Base-by-base conservation (phyloP, 2,888 invertebrate species). In the Mesorhabditis spiculigera region DNA sequence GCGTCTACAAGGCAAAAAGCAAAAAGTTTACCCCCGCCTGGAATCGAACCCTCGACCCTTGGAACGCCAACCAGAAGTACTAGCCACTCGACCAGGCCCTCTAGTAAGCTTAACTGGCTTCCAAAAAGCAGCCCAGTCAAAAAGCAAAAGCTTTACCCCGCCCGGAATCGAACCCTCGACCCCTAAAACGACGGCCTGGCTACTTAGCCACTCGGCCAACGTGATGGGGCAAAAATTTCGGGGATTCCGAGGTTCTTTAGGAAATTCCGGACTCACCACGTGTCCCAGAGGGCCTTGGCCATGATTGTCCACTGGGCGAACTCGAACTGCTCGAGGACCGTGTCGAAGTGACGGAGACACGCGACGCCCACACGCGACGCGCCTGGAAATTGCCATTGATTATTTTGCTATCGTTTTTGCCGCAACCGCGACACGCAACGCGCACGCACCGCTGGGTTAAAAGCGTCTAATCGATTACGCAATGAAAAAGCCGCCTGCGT, bases 221-320 rank as follows among this genome's bases (percentile, higher is more conserved):
- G 73, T 73, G 50, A 61, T 75, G 43, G 74, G 72, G 67, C 71
- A 72, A 43, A 65, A 70, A 64, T 64, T 68, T 71, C 28, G 71
- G 71, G 71, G 73, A 63, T 16, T n/a, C 63, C 71, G 65, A 67
- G 68, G 71, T 73, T 66, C 41, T 10, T 4, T 5, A 28, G 3
- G 28, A 28, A 28, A 28, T 28, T 28, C 28, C 28, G 28, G 28
- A 63, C 71, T 63, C 43, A 71, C 73, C 73, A 68, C n/a, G 71
- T 66, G 41, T 73, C 71, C 75, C 75, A 75, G 41, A 75, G 42
- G n/a, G 73, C 68, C 50, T 73, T 73, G n/a, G 69, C 63, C 4
- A 73, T 61, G 4, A 75, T 69, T n/a, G 68, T 71, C 75, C 75
- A 75, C 41, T 75, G 75, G n/a, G 65, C 4, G 4, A 45, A 43